Base-by-base conservation (phyloP, 2,888 invertebrate genomes). In the Agriopis aurantiaria region DNA sequence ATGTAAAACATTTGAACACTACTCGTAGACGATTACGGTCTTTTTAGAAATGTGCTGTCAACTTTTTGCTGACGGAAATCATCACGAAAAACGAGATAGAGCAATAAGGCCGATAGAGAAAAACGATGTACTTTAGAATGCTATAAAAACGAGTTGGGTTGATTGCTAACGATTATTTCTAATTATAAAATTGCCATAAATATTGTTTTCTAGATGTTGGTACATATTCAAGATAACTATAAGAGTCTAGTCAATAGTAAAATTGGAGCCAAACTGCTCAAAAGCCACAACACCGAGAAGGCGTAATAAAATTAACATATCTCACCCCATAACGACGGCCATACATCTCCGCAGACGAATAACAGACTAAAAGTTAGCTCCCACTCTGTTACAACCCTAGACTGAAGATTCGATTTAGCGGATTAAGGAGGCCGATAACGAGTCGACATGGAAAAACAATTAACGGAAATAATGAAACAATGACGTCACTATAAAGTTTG, bases 371-470 rank as follows among this genome's bases (percentile, higher is more conserved):
- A 82, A 85, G 83, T 53, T 58, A 64, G 60, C 51, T 68, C 71
- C 69, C 63, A 66, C 67, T 59, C 66, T 68, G 63, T 69, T 74
- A 71, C 65, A 71, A 64, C 73, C 67, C 68, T 72, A 63, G 83
- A 85, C 86, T 88, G 85, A 88, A 91, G 87, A 92, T 92, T 92
- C 88, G 91, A 92, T 93, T 92, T 91, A 88, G 78, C 84, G 89
- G 91, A 91, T 92, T 89, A 91, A 79, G 81, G 75, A 85, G 87
- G 88, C 90, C 81, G 89, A 88, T 91, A 86, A 89, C 83, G 85
- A 85, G 80, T 83, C 85, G 88, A 92, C 92, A 93, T 86, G 91
- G 93, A 92, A 93, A 93, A 93, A 93, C 93, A 93, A 93, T 93
- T 92, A 92, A 87, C 86, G 88, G 87, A 89, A 88, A 89, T 88